These are phyloP conservation scores for Odontocolon sp. DNA, from an alignment of 2,888 invertebrate genomes.

Conservation along the genomic window DNA sequence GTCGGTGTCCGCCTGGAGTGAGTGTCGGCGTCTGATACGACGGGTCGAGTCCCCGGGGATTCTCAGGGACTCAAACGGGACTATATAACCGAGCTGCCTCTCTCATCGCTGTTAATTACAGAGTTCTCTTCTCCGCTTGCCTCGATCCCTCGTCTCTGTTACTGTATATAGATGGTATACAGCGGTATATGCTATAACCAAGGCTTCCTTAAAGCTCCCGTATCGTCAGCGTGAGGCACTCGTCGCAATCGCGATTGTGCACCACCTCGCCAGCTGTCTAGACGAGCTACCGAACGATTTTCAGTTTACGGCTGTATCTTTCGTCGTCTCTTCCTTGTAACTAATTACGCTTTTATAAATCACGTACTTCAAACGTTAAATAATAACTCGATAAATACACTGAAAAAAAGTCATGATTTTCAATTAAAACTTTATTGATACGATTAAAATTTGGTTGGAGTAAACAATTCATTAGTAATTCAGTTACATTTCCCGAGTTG, in stretches of 20 bases:
- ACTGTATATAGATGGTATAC: slow-evolving; percentile 17
- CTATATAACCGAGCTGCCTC: slow-evolving; percentile 65
- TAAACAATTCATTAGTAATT: too few species aligned
- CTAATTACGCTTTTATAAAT: slow-evolving; percentile 6
- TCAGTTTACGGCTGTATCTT: slow-evolving; percentile 27
- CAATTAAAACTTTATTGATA: too few species aligned
- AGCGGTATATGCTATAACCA: neutral
- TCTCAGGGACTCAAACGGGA: slow-evolving; percentile 77
- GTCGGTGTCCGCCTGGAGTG: slow-evolving; percentile 66
- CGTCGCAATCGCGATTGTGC: slow-evolving; percentile 52
- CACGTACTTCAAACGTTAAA: neutral
- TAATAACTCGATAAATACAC: too few species aligned
- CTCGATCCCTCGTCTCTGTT: slow-evolving; percentile 48
- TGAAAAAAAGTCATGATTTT: too few species aligned
- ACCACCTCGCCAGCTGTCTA: slow-evolving; percentile 32
- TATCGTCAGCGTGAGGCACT: slow-evolving; percentile 57
- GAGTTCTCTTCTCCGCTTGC: slow-evolving; percentile 67
- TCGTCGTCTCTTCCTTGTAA: too few species aligned
- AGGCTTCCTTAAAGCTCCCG: slow-evolving; percentile 54
- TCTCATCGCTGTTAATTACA: slow-evolving; percentile 78
- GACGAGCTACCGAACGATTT: slow-evolving; percentile 20
- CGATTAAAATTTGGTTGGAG: too few species aligned
- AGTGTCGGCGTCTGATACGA: slow-evolving; percentile 80
- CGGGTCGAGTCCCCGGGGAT: slow-evolving; percentile 77
- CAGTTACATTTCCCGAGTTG: too few species aligned